phyloP scores from a whole-genome alignment of 1,140 invertebrate genomes.

The Drosophila bipectinata region DNA sequence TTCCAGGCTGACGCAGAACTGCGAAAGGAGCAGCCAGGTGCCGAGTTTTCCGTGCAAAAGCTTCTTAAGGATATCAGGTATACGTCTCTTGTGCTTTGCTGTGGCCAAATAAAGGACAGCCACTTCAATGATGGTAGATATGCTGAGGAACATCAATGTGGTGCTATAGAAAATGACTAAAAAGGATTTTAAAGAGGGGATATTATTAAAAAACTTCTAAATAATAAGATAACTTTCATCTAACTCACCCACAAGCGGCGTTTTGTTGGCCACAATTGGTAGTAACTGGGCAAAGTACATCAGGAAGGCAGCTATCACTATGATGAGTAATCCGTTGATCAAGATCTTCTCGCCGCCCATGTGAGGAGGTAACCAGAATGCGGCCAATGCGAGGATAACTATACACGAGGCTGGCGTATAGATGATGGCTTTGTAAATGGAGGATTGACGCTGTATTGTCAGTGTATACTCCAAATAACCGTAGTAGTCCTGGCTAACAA shows the following conservation, averaged over 20 bases:
- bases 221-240: too few relatives aligned
- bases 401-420: constrained; percentile 87
- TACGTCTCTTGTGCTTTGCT: constrained; percentile 84
- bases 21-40: constrained; percentile 84
- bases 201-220: neutral
- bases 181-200: neutral
- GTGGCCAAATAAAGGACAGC: constrained; percentile 86
- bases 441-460: constrained; percentile 86
- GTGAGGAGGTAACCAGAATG: constrained; percentile 88
- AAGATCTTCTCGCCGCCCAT: constrained; percentile 87
- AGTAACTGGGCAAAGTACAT: constrained; percentile 87
- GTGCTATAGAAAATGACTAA: constrained; percentile 85
- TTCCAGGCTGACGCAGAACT: constrained; percentile 60
- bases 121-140: constrained; percentile 87
- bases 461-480: constrained; percentile 83
- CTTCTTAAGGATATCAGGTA: constrained; percentile 86
- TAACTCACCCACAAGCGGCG: constrained; percentile 87
- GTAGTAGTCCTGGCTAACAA: constrained; percentile 72
- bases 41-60: constrained; percentile 85
- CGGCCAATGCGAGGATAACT: constrained; percentile 86
- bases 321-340: constrained; percentile 86
- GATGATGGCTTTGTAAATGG: constrained; percentile 87
- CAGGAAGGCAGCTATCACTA: constrained; percentile 87
- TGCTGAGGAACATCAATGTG: constrained; percentile 86
- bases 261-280: constrained; percentile 86